Percentiles rank a stretch among this genome's conserved stretches.
Conservation (phyloP, 2,888 invertebrate genomes). For the Lasioglossum zephyrum region DNA sequence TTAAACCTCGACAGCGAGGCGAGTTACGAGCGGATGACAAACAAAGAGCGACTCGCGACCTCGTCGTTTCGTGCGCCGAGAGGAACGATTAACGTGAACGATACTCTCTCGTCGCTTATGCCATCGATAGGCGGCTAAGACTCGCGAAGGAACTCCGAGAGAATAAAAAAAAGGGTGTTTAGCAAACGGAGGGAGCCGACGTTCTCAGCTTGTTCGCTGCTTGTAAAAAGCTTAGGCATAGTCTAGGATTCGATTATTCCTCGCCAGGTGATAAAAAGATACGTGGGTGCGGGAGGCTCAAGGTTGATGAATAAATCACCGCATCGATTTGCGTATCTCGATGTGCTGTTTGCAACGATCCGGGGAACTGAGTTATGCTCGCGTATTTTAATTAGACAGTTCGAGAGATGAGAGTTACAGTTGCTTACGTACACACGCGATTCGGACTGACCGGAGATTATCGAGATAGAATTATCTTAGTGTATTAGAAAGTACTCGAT, state of each 20-base stretch:
- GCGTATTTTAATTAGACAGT: neutral
- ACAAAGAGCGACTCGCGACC: constrained; percentile 67
- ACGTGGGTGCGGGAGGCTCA: neutral
- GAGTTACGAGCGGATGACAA: constrained; percentile 68
- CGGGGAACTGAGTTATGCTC: neutral
- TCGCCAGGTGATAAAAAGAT: neutral
- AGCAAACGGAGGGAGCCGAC: neutral
- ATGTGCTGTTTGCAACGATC: constrained; percentile 17
- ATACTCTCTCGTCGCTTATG: constrained; percentile 58
- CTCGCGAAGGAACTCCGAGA: neutral
- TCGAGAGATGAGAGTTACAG: neutral
- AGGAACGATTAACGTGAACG: constrained; percentile 72
- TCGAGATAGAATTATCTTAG: neutral
- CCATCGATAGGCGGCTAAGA: constrained; percentile 24
- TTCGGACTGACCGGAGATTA: neutral
- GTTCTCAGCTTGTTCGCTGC: neutral
- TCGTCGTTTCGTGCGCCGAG: constrained; percentile 63
- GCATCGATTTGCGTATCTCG: constrained; percentile 16
- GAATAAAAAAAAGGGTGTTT: neutral
- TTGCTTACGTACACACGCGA: neutral
- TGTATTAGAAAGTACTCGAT: neutral
- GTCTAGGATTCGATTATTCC: neutral
- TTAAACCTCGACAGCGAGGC: constrained; percentile 52
- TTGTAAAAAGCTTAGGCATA: neutral
- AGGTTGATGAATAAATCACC: constrained; percentile 31